Conservation (phyloP, 2,888 invertebrate genomes). For the Sclerodermus sp. region DNA sequence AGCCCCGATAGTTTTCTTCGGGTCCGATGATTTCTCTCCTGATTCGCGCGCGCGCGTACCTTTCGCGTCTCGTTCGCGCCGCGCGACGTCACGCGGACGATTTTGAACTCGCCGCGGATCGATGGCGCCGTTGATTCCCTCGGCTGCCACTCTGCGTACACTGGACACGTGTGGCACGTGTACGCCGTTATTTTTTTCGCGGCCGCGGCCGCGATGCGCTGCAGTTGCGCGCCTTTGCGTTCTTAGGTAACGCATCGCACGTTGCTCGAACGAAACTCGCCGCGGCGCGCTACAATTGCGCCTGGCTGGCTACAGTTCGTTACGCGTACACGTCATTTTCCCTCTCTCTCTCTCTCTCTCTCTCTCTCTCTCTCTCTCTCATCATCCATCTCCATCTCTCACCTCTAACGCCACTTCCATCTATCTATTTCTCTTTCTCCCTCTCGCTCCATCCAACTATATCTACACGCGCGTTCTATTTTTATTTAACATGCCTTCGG, state of each 20-base stretch:
- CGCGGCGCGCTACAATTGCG: neutral
- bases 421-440: too few relatives aligned
- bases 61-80: too few relatives aligned
- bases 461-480: too few relatives aligned
- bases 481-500: too few relatives aligned
- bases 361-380: neutral
- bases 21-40: too few relatives aligned
- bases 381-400: neutral
- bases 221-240: slow-evolving; percentile 9
- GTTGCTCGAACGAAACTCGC: slow-evolving; percentile 1
- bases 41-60: too few relatives aligned
- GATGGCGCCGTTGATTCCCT: neutral
- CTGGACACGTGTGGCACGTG: slow-evolving; percentile 25
- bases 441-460: neutral
- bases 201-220: neutral
- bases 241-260: slow-evolving; percentile 41
- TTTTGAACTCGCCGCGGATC: slow-evolving; percentile 4
- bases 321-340: neutral
- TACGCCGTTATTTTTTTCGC: slow-evolving; percentile 16
- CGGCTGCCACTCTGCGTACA: slow-evolving; percentile 6
- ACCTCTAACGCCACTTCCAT: too few relatives aligned
- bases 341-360: slow-evolving; percentile 1
- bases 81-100: neutral
- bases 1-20: too few relatives aligned
- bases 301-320: neutral